Evolutionary conservation across 2,797 vertebrate species (phyloP).

Genomic region (Pseudomugil gertrudae): DNA sequence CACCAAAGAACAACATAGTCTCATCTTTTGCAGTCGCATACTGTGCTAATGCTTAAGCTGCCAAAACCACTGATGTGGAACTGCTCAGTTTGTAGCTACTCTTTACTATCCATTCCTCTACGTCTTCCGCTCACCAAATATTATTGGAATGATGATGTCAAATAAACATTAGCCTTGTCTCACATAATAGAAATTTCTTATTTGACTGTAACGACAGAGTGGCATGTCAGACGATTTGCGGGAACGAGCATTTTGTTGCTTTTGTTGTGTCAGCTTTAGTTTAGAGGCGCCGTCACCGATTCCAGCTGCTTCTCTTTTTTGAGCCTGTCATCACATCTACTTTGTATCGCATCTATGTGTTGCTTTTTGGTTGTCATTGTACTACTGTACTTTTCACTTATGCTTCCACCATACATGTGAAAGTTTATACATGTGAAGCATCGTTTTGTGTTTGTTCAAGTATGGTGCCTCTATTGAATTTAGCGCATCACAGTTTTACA

Average conservation of each 20-base stretch:
- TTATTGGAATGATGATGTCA: slow-evolving; percentile 51
- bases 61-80: slow-evolving; percentile 65
- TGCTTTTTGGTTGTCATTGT: slow-evolving; percentile 94
- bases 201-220: slow-evolving; percentile 52
- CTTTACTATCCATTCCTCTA: slow-evolving; percentile 52
- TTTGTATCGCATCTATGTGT: slow-evolving; percentile 88
- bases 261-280: slow-evolving; percentile 79
- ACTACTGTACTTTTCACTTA: slow-evolving; percentile 87
- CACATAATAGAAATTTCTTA: slow-evolving; percentile 51
- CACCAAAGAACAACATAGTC: slow-evolving; percentile 71
- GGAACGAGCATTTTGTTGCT: slow-evolving; percentile 75
- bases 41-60: slow-evolving; percentile 68
- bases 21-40: slow-evolving; percentile 64
- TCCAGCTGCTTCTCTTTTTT: slow-evolving; percentile 92
- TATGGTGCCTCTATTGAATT: slow-evolving; percentile 73
- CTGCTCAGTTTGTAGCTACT: slow-evolving; percentile 58
- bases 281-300: slow-evolving; percentile 91
- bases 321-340: slow-evolving; percentile 95
- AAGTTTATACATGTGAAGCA: slow-evolving; percentile 79
- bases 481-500: slow-evolving; percentile 62
- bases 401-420: slow-evolving; percentile 81
- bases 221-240: slow-evolving; percentile 61
- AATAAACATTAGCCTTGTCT: slow-evolving; percentile 52
- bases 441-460: slow-evolving; percentile 75
- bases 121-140: slow-evolving; percentile 58